phyloP scores from a whole-genome alignment of 2,797 vertebrate genomes.

The Cossypha polioptera region DNA sequence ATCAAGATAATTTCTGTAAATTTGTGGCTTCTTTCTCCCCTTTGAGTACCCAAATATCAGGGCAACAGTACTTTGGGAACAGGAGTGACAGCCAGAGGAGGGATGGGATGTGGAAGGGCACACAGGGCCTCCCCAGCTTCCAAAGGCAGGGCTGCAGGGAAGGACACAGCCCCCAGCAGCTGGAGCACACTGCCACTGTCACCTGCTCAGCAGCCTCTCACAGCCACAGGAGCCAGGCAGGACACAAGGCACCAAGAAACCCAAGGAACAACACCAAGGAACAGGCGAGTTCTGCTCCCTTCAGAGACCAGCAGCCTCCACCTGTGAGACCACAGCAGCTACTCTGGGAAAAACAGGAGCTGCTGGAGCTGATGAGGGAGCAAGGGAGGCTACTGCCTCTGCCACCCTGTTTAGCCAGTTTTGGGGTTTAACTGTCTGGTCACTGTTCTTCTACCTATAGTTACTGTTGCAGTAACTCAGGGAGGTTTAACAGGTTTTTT shows the following conservation, averaged over 20 bases:
- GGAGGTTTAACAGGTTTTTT: not conserved
- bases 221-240: accelerated
- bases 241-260: accelerated
- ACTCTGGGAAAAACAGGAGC: not conserved
- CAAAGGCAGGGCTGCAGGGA: accelerated
- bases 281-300: not conserved
- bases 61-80: not conserved
- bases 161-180: not conserved
- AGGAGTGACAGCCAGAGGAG: not conserved
- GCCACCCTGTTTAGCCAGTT: not conserved
- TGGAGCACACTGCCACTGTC: not conserved
- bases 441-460: not conserved
- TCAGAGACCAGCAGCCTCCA: not conserved
- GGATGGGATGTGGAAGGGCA: not conserved
- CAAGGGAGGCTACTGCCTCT: not conserved
- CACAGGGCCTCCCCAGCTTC: not conserved
- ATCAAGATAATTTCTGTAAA: not conserved
- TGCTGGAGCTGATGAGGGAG: not conserved
- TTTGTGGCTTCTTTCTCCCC: not conserved
- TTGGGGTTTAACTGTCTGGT: not conserved
- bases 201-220: not conserved
- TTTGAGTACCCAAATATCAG: not conserved
- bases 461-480: not conserved
- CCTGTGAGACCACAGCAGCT: not conserved
- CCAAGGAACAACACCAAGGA: not conserved